Base-by-base conservation (phyloP, 2,888 invertebrate genomes). In the Acronicta aceris region DNA sequence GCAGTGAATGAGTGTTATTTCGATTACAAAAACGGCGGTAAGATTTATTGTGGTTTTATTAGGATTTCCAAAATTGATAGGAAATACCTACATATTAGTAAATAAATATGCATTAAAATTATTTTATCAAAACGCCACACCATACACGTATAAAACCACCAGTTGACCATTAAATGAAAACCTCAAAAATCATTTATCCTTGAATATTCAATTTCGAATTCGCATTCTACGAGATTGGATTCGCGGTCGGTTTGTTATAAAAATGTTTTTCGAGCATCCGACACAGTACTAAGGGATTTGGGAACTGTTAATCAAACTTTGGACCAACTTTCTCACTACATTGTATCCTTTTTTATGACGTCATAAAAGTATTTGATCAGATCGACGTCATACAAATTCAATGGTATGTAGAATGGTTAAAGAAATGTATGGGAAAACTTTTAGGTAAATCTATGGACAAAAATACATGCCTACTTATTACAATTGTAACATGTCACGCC, bases 261-360 rank as follows among this genome's bases (percentile, higher is more conserved):
- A 65, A 63, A 45, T 45, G 45, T 45, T 16, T 43, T 49, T 12
- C 27, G 27, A 1, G 13, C 15, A 43, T 15, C 15, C 36, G 0
- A 27, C 1, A 50, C n/a, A 36, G 1, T 38, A 38, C 38, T 38
- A 3, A 40, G 27, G 27, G 50, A 43, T 62, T 48, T 48, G 5
- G 38, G 40, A 17, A 51, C 62, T 21, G 48, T 49, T 51, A 65
- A 54, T 60, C 50, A 52, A 64, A 65, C 30, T 48, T 47, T 25
- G 17, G 21, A 42, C 25, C 15, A 56, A 55, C 30, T 66, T 59
- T 50, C 30, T 30, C 53, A 12, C 21, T 17, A 25, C 40, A 33
- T 56, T 66, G 45, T 66, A 10, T 54, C 45, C 33, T 50, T 64
- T n/a, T 57, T 72, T 61, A 60, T 66, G 47, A 15, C 36, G 30